phyloP scores from a whole-genome alignment of 2,797 vertebrate genomes.

The Manis pentadactyla region DNA sequence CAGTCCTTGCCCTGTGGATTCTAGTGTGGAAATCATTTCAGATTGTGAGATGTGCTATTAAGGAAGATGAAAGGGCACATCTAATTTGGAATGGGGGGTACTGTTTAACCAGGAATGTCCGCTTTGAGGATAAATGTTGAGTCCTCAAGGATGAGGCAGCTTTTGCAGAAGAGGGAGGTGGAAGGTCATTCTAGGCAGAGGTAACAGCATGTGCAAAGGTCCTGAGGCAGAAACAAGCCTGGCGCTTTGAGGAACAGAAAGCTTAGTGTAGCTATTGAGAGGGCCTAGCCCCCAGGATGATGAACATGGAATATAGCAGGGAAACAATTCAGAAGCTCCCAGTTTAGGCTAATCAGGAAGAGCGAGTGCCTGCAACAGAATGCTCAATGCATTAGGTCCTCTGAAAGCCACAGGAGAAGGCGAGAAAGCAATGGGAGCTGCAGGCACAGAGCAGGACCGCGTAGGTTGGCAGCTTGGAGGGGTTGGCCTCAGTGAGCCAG shows the following conservation, averaged over 20 bases:
- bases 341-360: not conserved
- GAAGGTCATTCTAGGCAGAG: not conserved
- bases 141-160: not conserved
- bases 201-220: not conserved
- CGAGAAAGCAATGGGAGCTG: not conserved
- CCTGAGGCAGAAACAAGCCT: not conserved
- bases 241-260: not conserved
- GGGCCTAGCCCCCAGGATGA: no score
- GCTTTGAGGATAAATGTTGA: not conserved
- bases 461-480: no score
- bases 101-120: not conserved
- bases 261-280: not conserved
- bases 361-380: not conserved
- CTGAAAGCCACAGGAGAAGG: not conserved
- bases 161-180: not conserved
- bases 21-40: not conserved
- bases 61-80: not conserved
- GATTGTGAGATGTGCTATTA: not conserved
- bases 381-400: not conserved
- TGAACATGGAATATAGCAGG: not conserved
- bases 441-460: not conserved
- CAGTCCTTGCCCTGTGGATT: not conserved
- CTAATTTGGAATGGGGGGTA: not conserved
- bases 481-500: not conserved
- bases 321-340: not conserved